These are phyloP conservation scores for Pheosia gnoma DNA, from an alignment of 2,888 invertebrate species.

Conservation along the genomic window DNA sequence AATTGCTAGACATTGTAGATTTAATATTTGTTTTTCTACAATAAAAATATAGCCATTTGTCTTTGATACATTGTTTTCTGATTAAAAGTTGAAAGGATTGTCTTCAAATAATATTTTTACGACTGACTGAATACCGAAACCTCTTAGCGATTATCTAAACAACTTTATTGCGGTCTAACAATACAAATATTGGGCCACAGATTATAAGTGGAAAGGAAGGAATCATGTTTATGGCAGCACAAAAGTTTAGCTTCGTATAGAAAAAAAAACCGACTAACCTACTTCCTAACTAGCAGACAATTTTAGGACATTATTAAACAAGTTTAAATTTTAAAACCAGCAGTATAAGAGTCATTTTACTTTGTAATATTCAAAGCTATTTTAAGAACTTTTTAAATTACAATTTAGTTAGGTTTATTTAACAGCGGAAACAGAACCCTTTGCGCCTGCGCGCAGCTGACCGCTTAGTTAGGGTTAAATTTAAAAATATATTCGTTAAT, in stretches of 20 bases:
- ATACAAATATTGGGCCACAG: not conserved
- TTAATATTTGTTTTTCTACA: not conserved
- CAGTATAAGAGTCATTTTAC: not conserved
- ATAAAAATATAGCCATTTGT: not conserved
- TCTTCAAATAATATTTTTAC: not conserved
- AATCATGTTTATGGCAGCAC: slow-evolving; percentile 21
- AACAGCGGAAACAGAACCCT: slow-evolving; percentile 41
- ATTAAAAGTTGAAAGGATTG: not conserved
- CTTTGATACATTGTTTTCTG: not conserved
- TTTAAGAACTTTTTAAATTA: slow-evolving; percentile 35
- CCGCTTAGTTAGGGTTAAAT: slow-evolving; percentile 40
- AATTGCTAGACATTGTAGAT: not conserved
- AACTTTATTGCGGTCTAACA: not conserved
- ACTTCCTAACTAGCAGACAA: slow-evolving; percentile 29
- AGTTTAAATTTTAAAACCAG: slow-evolving; percentile 11
- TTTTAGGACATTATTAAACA: slow-evolving; percentile 1
- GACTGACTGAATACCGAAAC: not conserved
- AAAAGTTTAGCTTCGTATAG: slow-evolving; percentile 18
- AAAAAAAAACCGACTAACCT: slow-evolving; percentile 39
- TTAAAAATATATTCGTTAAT: slow-evolving; percentile 42
- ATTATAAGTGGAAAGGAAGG: not conserved
- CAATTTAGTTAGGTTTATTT: slow-evolving; percentile 34
- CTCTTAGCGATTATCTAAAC: not conserved
- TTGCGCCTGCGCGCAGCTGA: slow-evolving; percentile 49
- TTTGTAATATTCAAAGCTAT: slow-evolving; percentile 16